These are phyloP conservation scores for Diadumene lineata DNA, from an alignment of 92 coral and sea anemone genomes.

Conservation along the genomic window DNA sequence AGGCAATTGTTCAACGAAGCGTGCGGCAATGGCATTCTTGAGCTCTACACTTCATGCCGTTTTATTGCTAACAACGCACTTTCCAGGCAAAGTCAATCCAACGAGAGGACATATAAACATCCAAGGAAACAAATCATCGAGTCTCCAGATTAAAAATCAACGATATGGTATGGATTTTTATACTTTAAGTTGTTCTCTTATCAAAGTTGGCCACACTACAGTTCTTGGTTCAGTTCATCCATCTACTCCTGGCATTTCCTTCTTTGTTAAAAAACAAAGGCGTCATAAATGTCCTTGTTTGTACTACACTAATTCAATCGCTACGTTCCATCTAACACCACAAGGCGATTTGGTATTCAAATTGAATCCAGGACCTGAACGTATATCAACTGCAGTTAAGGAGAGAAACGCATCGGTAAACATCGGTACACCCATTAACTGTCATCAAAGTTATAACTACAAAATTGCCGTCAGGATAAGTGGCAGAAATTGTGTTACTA, in stretches of 20 bases:
- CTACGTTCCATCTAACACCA: slow-evolving; percentile 26
- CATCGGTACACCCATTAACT: too few species aligned
- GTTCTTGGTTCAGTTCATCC: not conserved
- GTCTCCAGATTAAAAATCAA: not conserved
- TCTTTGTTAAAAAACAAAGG: slow-evolving; percentile 11
- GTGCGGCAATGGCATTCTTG: slow-evolving; percentile 5
- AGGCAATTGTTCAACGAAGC: too few species aligned
- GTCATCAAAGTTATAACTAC: too few species aligned
- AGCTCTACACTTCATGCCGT: not conserved
- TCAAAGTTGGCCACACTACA: not conserved
- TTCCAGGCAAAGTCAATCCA: not conserved
- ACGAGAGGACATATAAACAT: not conserved
- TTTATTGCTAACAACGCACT: not conserved
- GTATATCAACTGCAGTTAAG: too few species aligned
- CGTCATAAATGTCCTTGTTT: slow-evolving; percentile 24
- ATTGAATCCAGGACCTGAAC: slow-evolving; percentile 38
- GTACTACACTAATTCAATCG: slow-evolving; percentile 26
- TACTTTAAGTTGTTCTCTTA: not conserved
- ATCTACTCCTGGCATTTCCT: slow-evolving; percentile 1
- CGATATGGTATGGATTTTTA: not conserved
- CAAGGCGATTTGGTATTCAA: slow-evolving; percentile 39
- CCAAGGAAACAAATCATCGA: not conserved
- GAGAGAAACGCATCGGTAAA: too few species aligned
- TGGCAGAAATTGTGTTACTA: too few species aligned
- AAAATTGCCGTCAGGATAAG: too few species aligned